Base-by-base conservation (phyloP, 2,113 vertebrate genomes). In the Ceyx margarethae region DNA sequence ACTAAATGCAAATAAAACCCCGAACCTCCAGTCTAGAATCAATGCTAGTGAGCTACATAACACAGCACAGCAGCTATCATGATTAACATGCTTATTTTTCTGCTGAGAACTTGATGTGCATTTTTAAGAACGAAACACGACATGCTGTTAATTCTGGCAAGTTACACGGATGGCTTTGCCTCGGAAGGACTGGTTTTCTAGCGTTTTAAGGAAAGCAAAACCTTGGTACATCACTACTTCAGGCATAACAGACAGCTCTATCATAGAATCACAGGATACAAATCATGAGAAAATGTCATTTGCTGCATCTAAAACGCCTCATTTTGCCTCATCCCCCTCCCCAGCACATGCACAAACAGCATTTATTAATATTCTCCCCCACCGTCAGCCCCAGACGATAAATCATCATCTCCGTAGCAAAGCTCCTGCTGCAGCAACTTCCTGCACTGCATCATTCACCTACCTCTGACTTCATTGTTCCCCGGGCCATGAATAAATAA, bases 381-480 rank as follows among this genome's bases (percentile, higher is more conserved):
- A 3, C 88, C 35, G 51, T 60, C 66, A 83, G 89, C 62, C 84
- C 33, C 21, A 25, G 56, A 53, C 58, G 40, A 94, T 62, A 93
- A 96, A 95, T 95, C 96, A 95, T 81, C 91, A 28, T 40, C 87
- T 69, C 93, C 35, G 88, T 82, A 90, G 95, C 93, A 18, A 85
- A 94, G 95, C 93, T 69, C 60, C 28, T 40, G 95, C 96, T 84
- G 92, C 95, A 96, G 95, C 95, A 96, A 96, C 95, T 97, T 97
- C 93, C 95, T 96, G 97, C 97, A 96, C 93, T 96, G 96, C 97
- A 97, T 97, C 96, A 97, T 85, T 94, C 95, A 97, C 98, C 89
- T 96, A 98, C 97, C 98, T 97, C 96, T 93, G 94, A 95, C 94
- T 96, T 96, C 95, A 96, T 97, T 79, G 94, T 91, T 96, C 96